Percentiles rank a stretch among this genome's conserved stretches.
These are phyloP conservation scores for Nycteola revayana DNA, from an alignment of 2,888 invertebrate species.

Conservation along the genomic window DNA sequence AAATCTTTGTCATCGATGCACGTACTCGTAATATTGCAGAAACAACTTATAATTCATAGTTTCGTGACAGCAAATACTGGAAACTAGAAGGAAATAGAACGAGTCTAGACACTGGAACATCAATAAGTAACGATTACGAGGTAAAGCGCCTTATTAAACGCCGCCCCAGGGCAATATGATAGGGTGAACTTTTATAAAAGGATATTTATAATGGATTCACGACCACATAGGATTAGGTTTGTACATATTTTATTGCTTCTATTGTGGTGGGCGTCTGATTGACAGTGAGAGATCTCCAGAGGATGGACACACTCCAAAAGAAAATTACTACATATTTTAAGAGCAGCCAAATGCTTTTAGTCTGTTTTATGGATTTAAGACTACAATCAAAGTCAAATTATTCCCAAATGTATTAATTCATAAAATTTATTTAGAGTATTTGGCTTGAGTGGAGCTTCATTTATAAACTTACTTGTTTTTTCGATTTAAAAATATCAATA, in stretches of 20 bases:
- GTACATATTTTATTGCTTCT: slow-evolving; percentile 76
- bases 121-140: slow-evolving; percentile 67
- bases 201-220: slow-evolving; percentile 69
- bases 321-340: slow-evolving; percentile 31
- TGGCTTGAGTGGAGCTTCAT: no score
- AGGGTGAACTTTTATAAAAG: slow-evolving; percentile 58
- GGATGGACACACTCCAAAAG: slow-evolving; percentile 33
- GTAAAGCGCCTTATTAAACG: slow-evolving; percentile 56
- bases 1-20: slow-evolving; percentile 24
- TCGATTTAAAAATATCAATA: no score
- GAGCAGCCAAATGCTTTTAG: slow-evolving; percentile 29
- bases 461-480: no score
- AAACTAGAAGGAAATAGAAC: slow-evolving; percentile 46
- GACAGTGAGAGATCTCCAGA: slow-evolving; percentile 59
- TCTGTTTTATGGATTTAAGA: no score
- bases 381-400: no score
- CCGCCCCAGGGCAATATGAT: slow-evolving; percentile 54
- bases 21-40: slow-evolving; percentile 47
- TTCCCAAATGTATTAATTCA: no score
- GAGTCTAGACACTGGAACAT: slow-evolving; percentile 64
- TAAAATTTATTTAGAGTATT: no score
- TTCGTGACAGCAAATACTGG: slow-evolving; percentile 69
- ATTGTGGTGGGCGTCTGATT: slow-evolving; percentile 65
- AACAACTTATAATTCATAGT: slow-evolving; percentile 50
- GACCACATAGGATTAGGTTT: slow-evolving; percentile 70